A percentile compares a stretch with the other conserved stretches of the same genome.
These are phyloP conservation scores for Pissodes strobi DNA, from an alignment of 1,140 invertebrate genomes.

Conservation along the genomic window DNA sequence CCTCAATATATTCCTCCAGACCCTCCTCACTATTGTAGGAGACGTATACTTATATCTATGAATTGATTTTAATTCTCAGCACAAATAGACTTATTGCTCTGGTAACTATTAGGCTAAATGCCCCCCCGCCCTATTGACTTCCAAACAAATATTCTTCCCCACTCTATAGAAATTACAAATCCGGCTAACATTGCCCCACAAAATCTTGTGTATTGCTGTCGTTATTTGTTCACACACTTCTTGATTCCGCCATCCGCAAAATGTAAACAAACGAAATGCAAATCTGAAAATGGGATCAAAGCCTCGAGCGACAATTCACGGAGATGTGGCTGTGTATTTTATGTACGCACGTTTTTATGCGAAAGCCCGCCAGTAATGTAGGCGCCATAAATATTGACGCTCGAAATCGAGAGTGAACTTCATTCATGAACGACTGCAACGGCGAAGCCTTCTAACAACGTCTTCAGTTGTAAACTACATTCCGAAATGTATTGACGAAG, in stretches of 20 bases:
- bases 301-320: background rate
- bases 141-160: too few relatives aligned
- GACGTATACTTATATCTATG: too few relatives aligned
- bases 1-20: too few relatives aligned
- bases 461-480: conserved; percentile 23
- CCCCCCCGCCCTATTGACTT: too few relatives aligned
- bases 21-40: too few relatives aligned
- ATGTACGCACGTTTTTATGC: conserved; percentile 14
- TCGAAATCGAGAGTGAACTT: conserved; percentile 28
- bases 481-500: conserved; percentile 6
- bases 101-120: too few relatives aligned
- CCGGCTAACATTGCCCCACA: too few relatives aligned
- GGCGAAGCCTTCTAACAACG: conserved; percentile 12
- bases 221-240: background rate
- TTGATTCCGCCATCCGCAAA: conserved; percentile 1
- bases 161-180: too few relatives aligned
- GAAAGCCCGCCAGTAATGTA: conserved; percentile 17
- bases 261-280: conserved; percentile 16
- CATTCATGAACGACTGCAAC: conserved; percentile 24
- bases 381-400: conserved; percentile 31
- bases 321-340: conserved; percentile 10
- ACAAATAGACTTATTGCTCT: too few relatives aligned
- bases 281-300: conserved; percentile 6
- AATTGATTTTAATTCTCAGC: too few relatives aligned
- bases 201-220: background rate